Evolutionary conservation across 1,140 invertebrate species (phyloP).

Genomic region (Papilio xuthus): DNA sequence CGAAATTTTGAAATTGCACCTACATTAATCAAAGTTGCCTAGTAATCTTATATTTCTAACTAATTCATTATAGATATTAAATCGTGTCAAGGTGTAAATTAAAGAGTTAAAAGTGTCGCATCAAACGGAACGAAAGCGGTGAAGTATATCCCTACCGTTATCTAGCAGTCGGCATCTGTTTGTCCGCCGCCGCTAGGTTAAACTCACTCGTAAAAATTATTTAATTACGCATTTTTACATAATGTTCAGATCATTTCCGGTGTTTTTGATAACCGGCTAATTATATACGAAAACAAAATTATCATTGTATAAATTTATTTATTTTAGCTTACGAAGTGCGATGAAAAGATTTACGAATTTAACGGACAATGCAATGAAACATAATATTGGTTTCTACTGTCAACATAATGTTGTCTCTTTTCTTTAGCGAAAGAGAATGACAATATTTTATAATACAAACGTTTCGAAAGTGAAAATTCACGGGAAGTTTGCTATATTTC

Average conservation of each 20-base stretch:
- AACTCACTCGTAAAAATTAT: conserved; percentile 12
- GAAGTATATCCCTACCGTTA: conserved; percentile 29
- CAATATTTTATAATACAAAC: too few species aligned
- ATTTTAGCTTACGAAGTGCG: too few species aligned
- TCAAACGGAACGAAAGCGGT: conserved; percentile 33
- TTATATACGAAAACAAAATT: conserved; percentile 18
- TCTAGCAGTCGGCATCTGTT: conserved; percentile 35
- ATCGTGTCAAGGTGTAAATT: conserved; percentile 16
- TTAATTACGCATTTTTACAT: conserved; percentile 32
- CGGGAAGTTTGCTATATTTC: too few species aligned
- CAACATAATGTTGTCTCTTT: too few species aligned
- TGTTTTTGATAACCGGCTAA: conserved; percentile 17
- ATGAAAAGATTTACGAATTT: too few species aligned
- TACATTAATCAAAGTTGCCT: neutral
- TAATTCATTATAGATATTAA: neutral
- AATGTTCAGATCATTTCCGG: conserved; percentile 25
- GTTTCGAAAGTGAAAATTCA: too few species aligned
- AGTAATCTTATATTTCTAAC: neutral
- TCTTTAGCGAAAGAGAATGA: too few species aligned
- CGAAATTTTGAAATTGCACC: neutral
- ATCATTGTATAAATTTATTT: neutral
- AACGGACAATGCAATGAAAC: too few species aligned
- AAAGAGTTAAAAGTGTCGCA: conserved; percentile 15
- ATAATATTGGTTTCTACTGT: too few species aligned
- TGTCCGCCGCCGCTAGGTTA: neutral